phyloP scores from a whole-genome alignment of 2,113 vertebrate genomes.

The Mixornis gularis region DNA sequence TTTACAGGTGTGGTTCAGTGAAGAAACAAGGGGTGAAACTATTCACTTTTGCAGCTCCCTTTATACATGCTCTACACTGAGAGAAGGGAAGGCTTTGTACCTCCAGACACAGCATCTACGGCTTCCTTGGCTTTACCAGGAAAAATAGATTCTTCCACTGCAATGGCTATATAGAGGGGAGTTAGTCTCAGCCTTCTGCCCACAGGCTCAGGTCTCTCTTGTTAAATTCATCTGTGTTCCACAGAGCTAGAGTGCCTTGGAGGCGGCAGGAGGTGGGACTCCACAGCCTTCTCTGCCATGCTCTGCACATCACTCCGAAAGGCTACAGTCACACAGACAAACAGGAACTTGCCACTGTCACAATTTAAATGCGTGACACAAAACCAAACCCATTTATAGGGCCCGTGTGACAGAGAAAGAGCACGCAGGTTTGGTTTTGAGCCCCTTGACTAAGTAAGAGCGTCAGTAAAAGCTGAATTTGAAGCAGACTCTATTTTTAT shows the following conservation, averaged over 20 bases:
- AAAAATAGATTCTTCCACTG: background rate
- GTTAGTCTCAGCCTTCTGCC: background rate
- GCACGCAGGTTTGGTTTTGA: background rate
- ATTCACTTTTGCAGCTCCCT: background rate
- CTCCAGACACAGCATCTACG: background rate
- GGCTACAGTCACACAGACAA: background rate
- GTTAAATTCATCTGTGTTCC: rapidly evolving
- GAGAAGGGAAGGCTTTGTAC: background rate
- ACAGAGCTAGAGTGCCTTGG: background rate
- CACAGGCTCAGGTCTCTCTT: background rate
- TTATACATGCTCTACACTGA: background rate
- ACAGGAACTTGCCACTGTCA: background rate
- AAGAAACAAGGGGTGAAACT: background rate
- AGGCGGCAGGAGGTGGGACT: background rate
- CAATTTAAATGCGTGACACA: rapidly evolving
- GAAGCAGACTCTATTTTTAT: background rate
- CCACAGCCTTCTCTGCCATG: background rate
- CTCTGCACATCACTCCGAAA: background rate
- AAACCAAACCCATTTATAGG: background rate
- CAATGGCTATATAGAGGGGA: background rate
- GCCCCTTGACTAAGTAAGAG: background rate
- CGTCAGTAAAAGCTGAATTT: background rate
- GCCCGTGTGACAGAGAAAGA: background rate
- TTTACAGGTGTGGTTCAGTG: background rate
- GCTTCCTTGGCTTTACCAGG: background rate